Base-by-base conservation (phyloP, 2,113 vertebrate species). In the Gobiocypris rarus region DNA sequence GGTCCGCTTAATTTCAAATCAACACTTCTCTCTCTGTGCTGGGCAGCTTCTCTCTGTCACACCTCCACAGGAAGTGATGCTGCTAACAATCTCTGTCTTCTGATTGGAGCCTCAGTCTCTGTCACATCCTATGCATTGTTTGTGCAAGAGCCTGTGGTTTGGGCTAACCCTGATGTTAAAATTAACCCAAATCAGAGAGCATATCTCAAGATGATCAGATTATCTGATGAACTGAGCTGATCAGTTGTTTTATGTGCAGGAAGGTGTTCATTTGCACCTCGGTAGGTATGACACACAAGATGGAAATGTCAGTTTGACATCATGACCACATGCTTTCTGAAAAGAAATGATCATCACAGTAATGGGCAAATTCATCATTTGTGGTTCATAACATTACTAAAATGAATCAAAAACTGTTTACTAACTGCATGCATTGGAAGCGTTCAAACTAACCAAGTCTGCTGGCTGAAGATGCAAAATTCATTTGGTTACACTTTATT, bases 51-150 rank as follows among this genome's bases (percentile, higher is more conserved):
- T 65, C 61, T 48, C 41, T 31, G 41, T 65, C 38, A 17, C 22
- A 45, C 58, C 14, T 78, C 34, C 17, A 65, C 77, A 80, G 77
- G 77, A 80, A 63, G 43, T 80, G 58, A 48, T 80, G 58, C n/a
- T 24, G 38, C 43, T 48, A 9, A 48, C 48, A 43, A 7, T 3
- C 43, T 28, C 77, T 48, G 41, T 17, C 70, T 43, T 73, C 41
- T 73, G 70, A 34, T 48, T 73, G 70, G 70, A 26, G n/a, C 70
- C 11, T 4, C 65, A 10, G 31, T 38, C n/a, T 3, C 11, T 45
- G 69, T 48, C 73, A 31, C 8, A 52, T 28, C 3, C 45, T 45
- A 17, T 26, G n/a, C 70, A 48, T 26, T 73, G 11, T 14, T 26
- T 74, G 70, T 50, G 70, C 13, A 74, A 38, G 4, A 74, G 5